A percentile compares a stretch with the other conserved stretches of the same genome.
Evolutionary conservation across 53 echinoderm and acorn worm genomes (phyloP).

Genomic region (Echinarachnius parma): DNA sequence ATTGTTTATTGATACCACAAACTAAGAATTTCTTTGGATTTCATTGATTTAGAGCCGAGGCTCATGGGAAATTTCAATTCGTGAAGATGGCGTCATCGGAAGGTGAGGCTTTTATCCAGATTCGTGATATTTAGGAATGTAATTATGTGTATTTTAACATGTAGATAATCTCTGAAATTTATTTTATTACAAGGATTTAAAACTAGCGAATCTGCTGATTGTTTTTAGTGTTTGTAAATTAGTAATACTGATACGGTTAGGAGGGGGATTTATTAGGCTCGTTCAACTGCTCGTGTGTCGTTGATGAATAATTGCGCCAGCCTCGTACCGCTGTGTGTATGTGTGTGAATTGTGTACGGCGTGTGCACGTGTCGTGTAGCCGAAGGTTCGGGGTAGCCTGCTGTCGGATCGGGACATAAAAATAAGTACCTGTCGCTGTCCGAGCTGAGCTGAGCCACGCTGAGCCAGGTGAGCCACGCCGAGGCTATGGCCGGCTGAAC

Average conservation of each 20-base stretch:
- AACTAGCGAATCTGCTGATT: not conserved
- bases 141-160: not conserved
- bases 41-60: too few species aligned
- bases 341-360: not conserved
- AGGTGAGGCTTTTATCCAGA: slow-evolving; percentile 42
- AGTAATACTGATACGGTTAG: slow-evolving; percentile 12
- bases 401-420: not conserved
- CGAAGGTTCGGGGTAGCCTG: not conserved
- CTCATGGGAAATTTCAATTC: slow-evolving; percentile 48
- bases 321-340: slow-evolving; percentile 50
- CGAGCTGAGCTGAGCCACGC: not conserved
- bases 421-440: not conserved
- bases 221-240: not conserved
- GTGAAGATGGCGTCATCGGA: slow-evolving; percentile 74
- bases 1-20: too few species aligned
- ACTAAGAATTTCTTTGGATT: too few species aligned
- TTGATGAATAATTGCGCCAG: slow-evolving; percentile 55
- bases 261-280: slow-evolving; percentile 51
- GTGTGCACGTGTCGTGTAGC: not conserved
- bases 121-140: not conserved
- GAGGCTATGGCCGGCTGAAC: not conserved
- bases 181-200: not conserved
- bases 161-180: not conserved
- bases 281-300: slow-evolving; percentile 49
- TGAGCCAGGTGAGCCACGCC: not conserved